These are phyloP conservation scores for Characodon lateralis DNA, from an alignment of 2,797 vertebrate genomes.

Conservation along the genomic window DNA sequence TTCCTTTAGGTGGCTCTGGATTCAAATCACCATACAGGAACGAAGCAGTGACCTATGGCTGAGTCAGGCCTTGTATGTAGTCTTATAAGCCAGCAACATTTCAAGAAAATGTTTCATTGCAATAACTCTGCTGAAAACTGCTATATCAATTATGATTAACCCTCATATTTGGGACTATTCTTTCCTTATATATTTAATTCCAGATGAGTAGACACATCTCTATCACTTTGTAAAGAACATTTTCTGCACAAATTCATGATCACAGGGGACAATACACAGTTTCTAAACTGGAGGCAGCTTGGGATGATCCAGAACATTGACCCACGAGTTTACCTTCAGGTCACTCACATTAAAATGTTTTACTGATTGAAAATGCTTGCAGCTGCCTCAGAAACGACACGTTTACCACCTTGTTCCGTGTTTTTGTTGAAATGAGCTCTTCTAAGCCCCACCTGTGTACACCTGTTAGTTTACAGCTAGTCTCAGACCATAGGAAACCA, in stretches of 20 bases:
- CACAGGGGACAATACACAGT: background rate
- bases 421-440: too few relatives aligned
- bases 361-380: background rate
- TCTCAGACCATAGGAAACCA: conserved; percentile 18
- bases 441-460: conserved; percentile 5
- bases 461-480: conserved; percentile 13
- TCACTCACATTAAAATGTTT: background rate
- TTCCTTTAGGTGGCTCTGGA: too few relatives aligned
- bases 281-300: background rate
- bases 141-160: too few relatives aligned
- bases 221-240: too few relatives aligned
- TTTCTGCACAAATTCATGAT: background rate
- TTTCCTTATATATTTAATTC: too few relatives aligned
- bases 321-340: background rate
- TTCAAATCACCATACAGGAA: too few relatives aligned
- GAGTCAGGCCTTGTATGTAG: too few relatives aligned
- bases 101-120: too few relatives aligned
- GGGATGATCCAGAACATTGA: background rate
- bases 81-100: too few relatives aligned
- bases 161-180: too few relatives aligned
- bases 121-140: too few relatives aligned
- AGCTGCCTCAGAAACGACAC: background rate
- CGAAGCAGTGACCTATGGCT: too few relatives aligned
- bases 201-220: background rate
- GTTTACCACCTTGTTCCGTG: background rate